phyloP scores from a whole-genome alignment of 2,113 vertebrate genomes.

The Caretta caretta region DNA sequence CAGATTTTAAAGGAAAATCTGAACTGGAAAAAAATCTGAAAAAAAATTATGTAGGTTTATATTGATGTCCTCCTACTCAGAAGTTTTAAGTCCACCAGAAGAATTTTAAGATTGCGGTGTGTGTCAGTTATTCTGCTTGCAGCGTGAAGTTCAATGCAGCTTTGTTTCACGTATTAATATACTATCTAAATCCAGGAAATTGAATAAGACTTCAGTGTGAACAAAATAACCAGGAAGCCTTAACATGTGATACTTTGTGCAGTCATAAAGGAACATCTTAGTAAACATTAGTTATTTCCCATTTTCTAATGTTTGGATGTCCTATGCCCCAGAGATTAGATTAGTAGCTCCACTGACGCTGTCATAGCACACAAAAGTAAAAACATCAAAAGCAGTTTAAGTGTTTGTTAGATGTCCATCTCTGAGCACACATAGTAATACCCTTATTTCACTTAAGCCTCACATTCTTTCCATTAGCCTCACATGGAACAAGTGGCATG shows the following conservation, averaged over 20 bases:
- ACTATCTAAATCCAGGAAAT: not conserved
- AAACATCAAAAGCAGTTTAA: conserved; percentile 53
- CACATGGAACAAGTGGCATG: not conserved
- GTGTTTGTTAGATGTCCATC: conserved; percentile 10
- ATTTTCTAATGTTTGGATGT: conserved; percentile 10
- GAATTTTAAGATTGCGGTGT: not conserved
- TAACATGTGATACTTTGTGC: not conserved
- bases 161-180: not conserved
- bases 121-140: not conserved
- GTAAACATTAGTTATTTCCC: conserved; percentile 18
- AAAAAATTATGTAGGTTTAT: too few relatives aligned
- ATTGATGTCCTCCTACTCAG: not conserved
- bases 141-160: not conserved
- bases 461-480: conserved; percentile 28
- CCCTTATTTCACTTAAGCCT: conserved; percentile 28
- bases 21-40: not conserved
- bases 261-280: not conserved
- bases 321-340: conserved; percentile 10
- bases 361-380: conserved; percentile 30
- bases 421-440: not conserved
- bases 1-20: not conserved
- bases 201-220: not conserved
- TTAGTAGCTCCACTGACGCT: conserved; percentile 10
- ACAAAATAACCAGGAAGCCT: not conserved
- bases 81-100: not conserved